These are phyloP conservation scores for Paramormyrops hopkinsi DNA, from an alignment of 2,797 vertebrate genomes.

Conservation along the genomic window DNA sequence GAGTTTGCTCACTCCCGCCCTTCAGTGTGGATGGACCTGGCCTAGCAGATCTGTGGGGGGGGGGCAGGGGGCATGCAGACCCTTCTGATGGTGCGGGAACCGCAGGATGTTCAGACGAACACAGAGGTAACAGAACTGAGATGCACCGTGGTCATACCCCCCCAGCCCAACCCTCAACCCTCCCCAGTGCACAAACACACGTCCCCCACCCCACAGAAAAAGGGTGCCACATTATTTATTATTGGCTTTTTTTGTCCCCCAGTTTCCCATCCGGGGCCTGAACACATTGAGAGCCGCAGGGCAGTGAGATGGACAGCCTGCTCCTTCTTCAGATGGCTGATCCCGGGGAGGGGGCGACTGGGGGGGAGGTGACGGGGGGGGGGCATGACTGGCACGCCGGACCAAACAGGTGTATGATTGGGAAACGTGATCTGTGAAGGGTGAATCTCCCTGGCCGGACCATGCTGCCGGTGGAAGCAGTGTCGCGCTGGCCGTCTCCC, in stretches of 20 bases:
- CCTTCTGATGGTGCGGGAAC: not conserved
- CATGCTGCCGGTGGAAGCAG: conserved; percentile 60
- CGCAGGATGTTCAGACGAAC: not conserved
- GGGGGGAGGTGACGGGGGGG: conserved; percentile 48
- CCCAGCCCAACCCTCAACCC: not conserved
- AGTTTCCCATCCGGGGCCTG: conserved; percentile 42
- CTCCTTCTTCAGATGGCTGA: conserved; percentile 67
- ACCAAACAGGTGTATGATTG: conserved; percentile 73
- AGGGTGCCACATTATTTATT: conserved; percentile 60
- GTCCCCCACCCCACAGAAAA: conserved; percentile 46
- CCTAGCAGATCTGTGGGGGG: not conserved
- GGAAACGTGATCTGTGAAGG: conserved; percentile 67
- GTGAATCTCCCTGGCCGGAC: conserved; percentile 62
- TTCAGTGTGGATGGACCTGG: not conserved
- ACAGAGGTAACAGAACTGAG: not conserved
- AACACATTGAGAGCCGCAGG: conserved; percentile 73
- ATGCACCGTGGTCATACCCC: not conserved
- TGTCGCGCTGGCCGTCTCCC: conserved; percentile 53
- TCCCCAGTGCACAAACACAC: conserved; percentile 7
- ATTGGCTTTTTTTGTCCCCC: conserved; percentile 28
- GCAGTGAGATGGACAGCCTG: conserved; percentile 68
- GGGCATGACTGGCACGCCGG: conserved; percentile 64
- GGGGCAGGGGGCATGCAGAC: not conserved
- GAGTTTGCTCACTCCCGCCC: not conserved
- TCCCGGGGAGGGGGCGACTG: conserved; percentile 54